These are phyloP conservation scores for Scartelaos histophorus DNA, from an alignment of 2,113 vertebrate species.

Conservation along the genomic window DNA sequence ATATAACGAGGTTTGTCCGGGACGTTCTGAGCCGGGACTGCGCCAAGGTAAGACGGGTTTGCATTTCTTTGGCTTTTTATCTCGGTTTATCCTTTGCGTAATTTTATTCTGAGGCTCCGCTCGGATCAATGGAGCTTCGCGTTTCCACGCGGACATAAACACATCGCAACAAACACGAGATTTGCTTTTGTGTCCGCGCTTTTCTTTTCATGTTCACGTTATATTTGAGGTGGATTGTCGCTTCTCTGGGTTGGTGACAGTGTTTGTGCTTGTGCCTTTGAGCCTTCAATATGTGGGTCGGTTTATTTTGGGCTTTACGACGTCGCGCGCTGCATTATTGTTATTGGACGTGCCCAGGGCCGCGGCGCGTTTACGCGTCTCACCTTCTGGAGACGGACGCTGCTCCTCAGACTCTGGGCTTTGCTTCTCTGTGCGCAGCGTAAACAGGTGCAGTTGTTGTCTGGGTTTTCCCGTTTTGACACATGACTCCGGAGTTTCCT, in stretches of 20 bases:
- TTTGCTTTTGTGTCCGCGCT: no score
- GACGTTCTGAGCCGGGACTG: accelerated
- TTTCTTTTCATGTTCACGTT: no score
- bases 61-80: background rate
- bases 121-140: slow-evolving; percentile 34
- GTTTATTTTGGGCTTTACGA: slow-evolving; percentile 49
- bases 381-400: no score
- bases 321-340: slow-evolving; percentile 47
- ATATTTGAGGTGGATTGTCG: no score
- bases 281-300: slow-evolving; percentile 60
- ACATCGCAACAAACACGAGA: no score
- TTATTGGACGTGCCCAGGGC: slow-evolving; percentile 39
- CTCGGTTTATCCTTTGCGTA: background rate
- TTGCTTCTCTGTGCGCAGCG: no score
- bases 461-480: slow-evolving; percentile 39
- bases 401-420: no score
- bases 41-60: slow-evolving; percentile 38
- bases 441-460: slow-evolving; percentile 15
- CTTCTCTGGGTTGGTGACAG: no score
- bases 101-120: slow-evolving; percentile 16
- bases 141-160: slow-evolving; percentile 49
- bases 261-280: no score
- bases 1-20: background rate
- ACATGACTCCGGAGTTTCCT: slow-evolving; percentile 40
- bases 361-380: background rate